phyloP scores from a whole-genome alignment of 2,113 vertebrate genomes.

The Pteruthius melanotis region DNA sequence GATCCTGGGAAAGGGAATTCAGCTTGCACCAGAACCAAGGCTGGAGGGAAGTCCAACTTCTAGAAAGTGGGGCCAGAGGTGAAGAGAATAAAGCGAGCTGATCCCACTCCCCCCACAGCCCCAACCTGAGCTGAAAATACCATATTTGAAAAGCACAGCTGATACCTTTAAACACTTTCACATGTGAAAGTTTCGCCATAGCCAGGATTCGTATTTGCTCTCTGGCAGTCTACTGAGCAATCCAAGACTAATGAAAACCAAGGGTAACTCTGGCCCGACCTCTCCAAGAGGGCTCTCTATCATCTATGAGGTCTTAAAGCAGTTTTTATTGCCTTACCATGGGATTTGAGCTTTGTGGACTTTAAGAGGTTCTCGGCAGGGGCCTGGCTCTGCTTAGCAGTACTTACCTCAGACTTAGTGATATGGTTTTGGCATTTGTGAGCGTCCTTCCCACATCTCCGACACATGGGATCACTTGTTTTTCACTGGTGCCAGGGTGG shows the following conservation, averaged over 20 bases:
- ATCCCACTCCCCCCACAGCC: neutral
- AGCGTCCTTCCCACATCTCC: neutral
- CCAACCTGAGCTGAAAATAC: neutral
- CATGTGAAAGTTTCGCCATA: neutral
- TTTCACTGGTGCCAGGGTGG: neutral
- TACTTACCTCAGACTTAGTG: neutral
- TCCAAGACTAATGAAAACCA: neutral
- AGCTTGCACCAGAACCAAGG: neutral
- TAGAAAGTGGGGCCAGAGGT: neutral
- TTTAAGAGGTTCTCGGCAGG: neutral
- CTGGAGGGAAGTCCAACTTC: neutral
- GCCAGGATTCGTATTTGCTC: neutral
- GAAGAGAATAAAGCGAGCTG: neutral
- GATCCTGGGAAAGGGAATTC: neutral
- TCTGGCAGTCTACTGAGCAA: neutral
- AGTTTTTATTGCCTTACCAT: conserved; percentile 9
- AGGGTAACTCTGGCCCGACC: neutral
- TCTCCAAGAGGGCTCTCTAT: neutral
- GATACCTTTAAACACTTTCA: conserved; percentile 8
- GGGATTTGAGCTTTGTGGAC: neutral
- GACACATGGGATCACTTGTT: neutral
- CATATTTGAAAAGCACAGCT: neutral
- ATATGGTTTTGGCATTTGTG: neutral
- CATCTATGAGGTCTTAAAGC: neutral
- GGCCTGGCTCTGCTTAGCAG: neutral